These are phyloP conservation scores for human (Homo sapiens) DNA, from an alignment of 2,113 vertebrate genomes.

Conservation along the genomic window GRCh38 chr14:92796001-92796500, in stretches of 20 bases:
- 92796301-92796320: background rate
- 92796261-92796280: background rate
- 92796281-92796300: background rate
- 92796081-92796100: background rate
- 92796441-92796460: background rate
- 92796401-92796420: background rate
- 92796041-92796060: slow-evolving; percentile 32
- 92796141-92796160: background rate
- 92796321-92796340: background rate
- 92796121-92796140: background rate
- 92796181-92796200: background rate
- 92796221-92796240: background rate
- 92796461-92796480: background rate
- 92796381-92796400: background rate
- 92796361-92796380: background rate
- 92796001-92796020: background rate
- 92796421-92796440: background rate
- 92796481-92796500: background rate
- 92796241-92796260: background rate
- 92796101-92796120: background rate
- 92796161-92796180: slow-evolving; percentile 9
- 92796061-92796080: background rate
- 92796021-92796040: background rate
- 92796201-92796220: slow-evolving; percentile 12
- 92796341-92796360: background rate